Conservation (phyloP, 1,140 invertebrate genomes). For the Tetranychus cinnabarinus region DNA sequence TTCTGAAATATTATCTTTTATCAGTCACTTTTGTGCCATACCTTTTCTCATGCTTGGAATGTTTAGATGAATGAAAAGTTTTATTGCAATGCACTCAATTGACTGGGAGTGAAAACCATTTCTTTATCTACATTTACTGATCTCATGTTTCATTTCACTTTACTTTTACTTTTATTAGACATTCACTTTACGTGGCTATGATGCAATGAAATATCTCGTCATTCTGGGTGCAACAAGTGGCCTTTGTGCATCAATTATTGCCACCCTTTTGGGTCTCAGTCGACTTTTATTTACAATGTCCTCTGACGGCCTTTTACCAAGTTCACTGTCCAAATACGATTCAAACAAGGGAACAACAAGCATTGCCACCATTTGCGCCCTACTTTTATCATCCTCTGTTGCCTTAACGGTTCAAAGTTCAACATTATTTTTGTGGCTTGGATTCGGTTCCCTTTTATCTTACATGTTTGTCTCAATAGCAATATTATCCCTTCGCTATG, state of each 20-base stretch:
- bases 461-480: constrained; percentile 6
- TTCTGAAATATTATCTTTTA: too few relatives aligned
- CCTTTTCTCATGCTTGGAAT: too few relatives aligned
- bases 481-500: constrained; percentile 9
- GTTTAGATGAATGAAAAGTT: too few relatives aligned
- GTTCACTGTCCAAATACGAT: constrained; percentile 3
- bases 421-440: constrained; percentile 9
- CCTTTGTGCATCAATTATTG: background rate
- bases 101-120: too few relatives aligned
- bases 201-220: background rate
- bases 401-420: constrained; percentile 6
- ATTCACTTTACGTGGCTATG: background rate
- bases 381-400: background rate
- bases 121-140: too few relatives aligned
- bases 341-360: background rate
- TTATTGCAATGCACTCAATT: too few relatives aligned
- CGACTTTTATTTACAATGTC: constrained; percentile 16
- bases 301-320: constrained; percentile 21
- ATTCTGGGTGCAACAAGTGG: background rate
- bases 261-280: background rate
- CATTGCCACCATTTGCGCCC: background rate
- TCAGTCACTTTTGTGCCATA: too few relatives aligned
- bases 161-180: background rate
- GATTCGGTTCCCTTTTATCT: constrained; percentile 9
- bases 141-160: too few relatives aligned